phyloP scores from a whole-genome alignment of 2,888 invertebrate genomes.

The Macrophya alboannulata region DNA sequence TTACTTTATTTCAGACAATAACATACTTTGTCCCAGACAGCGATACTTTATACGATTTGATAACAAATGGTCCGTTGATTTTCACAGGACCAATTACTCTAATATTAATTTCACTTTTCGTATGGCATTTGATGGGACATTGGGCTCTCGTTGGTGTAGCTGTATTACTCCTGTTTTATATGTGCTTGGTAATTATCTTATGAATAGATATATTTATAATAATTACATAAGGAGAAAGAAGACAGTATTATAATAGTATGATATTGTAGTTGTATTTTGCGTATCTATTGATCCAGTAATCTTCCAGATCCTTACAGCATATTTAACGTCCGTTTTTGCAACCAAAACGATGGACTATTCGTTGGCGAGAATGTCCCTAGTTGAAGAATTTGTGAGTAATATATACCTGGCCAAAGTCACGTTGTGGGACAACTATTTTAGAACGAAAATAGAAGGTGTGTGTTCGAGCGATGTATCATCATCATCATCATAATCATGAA shows the following conservation, averaged over 20 bases:
- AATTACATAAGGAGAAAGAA: slow-evolving; percentile 39
- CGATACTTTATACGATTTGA: slow-evolving; percentile 81
- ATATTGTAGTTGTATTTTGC: neutral
- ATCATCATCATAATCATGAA: slow-evolving; percentile 51
- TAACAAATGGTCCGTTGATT: slow-evolving; percentile 80
- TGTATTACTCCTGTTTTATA: slow-evolving; percentile 79
- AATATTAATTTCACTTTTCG: slow-evolving; percentile 79
- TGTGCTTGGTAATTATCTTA: slow-evolving; percentile 62
- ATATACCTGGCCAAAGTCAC: slow-evolving; percentile 69
- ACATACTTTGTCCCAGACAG: slow-evolving; percentile 80
- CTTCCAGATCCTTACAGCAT: slow-evolving; percentile 67
- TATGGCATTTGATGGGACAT: slow-evolving; percentile 80
- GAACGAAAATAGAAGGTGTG: slow-evolving; percentile 65
- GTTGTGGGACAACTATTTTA: slow-evolving; percentile 68
- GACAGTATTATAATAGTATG: neutral
- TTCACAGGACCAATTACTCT: slow-evolving; percentile 81
- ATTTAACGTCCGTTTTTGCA: slow-evolving; percentile 68
- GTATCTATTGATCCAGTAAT: slow-evolving; percentile 34
- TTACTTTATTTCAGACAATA: slow-evolving; percentile 79
- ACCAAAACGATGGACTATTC: slow-evolving; percentile 68
- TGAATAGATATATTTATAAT: slow-evolving; percentile 39
- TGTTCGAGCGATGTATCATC: slow-evolving; percentile 42
- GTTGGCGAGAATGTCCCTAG: slow-evolving; percentile 65
- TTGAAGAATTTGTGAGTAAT: slow-evolving; percentile 70
- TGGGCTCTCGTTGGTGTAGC: slow-evolving; percentile 81